These are phyloP conservation scores for Phengaris arion DNA, from an alignment of 2,888 invertebrate genomes.

Conservation along the genomic window DNA sequence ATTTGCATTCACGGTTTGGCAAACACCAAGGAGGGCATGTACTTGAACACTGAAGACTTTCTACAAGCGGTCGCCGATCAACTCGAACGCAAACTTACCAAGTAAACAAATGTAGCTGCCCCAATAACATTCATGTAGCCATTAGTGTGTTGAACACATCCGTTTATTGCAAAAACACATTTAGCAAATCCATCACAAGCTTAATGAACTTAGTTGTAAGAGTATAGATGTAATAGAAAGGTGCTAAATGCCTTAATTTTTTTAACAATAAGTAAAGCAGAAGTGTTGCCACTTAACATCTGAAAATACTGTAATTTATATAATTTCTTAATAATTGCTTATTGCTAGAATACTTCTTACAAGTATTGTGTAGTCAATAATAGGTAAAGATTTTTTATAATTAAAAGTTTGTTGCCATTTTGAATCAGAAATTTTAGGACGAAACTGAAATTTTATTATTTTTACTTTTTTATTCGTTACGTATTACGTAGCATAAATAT, in stretches of 20 bases:
- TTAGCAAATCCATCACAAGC: not conserved
- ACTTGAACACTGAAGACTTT: slow-evolving; percentile 91
- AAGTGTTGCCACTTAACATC: not conserved
- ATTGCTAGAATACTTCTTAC: not conserved
- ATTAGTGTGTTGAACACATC: not conserved
- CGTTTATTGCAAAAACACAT: not conserved
- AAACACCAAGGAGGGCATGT: slow-evolving; percentile 90
- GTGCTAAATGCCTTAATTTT: not conserved
- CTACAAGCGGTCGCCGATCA: slow-evolving; percentile 88
- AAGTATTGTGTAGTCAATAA: slow-evolving; percentile 4
- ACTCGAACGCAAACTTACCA: slow-evolving; percentile 77
- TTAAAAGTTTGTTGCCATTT: not conserved
- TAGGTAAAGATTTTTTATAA: not conserved
- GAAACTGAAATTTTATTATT: not conserved
- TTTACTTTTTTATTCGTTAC: not conserved
- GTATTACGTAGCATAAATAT: not conserved
- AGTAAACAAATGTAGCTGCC: slow-evolving; percentile 45
- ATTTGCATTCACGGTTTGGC: slow-evolving; percentile 91
- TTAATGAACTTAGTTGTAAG: not conserved
- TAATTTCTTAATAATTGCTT: not conserved
- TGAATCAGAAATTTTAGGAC: not conserved
- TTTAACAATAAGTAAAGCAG: not conserved
- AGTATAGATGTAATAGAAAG: slow-evolving; percentile 1
- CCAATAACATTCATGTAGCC: not conserved
- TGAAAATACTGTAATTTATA: not conserved